phyloP scores from a whole-genome alignment of 2,113 vertebrate genomes.

The Oplegnathus fasciatus region DNA sequence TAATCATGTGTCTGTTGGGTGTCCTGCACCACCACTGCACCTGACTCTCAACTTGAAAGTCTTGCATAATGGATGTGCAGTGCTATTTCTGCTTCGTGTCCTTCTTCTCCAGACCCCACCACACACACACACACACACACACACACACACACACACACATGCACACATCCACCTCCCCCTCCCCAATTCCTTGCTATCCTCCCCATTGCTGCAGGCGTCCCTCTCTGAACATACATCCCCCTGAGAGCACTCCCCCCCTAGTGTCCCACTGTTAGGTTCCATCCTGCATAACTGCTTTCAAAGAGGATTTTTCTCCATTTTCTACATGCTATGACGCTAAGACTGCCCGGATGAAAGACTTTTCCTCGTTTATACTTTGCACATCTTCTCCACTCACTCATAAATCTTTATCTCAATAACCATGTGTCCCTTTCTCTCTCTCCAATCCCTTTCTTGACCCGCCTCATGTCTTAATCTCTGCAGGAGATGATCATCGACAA shows the following conservation, averaged over 20 bases:
- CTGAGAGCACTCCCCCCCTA: slow-evolving; percentile 25
- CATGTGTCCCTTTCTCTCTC: not conserved
- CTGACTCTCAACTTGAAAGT: slow-evolving; percentile 64
- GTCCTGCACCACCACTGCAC: slow-evolving; percentile 56
- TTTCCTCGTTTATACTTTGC: not conserved
- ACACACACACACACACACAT: too few species aligned
- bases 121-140: slow-evolving; percentile 1
- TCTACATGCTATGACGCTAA: not conserved
- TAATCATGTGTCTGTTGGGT: slow-evolving; percentile 26
- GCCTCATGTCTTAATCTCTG: slow-evolving; percentile 65
- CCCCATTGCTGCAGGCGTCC: slow-evolving; percentile 40
- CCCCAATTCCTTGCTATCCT: slow-evolving; percentile 30
- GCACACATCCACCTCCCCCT: slow-evolving; percentile 14
- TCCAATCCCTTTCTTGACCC: not conserved
- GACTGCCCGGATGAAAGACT: not conserved
- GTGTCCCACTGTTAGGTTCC: slow-evolving; percentile 4
- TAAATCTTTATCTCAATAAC: not conserved
- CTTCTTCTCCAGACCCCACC: slow-evolving; percentile 8
- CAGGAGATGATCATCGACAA: slow-evolving; percentile 99
- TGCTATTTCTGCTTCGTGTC: slow-evolving; percentile 74
- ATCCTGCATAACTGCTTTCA: slow-evolving; percentile 11
- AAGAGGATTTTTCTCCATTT: not conserved
- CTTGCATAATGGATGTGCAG: slow-evolving; percentile 77
- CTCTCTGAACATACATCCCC: slow-evolving; percentile 40
- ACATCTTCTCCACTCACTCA: not conserved